phyloP scores from a whole-genome alignment of 2,888 invertebrate species.

The Nebria brevicollis region DNA sequence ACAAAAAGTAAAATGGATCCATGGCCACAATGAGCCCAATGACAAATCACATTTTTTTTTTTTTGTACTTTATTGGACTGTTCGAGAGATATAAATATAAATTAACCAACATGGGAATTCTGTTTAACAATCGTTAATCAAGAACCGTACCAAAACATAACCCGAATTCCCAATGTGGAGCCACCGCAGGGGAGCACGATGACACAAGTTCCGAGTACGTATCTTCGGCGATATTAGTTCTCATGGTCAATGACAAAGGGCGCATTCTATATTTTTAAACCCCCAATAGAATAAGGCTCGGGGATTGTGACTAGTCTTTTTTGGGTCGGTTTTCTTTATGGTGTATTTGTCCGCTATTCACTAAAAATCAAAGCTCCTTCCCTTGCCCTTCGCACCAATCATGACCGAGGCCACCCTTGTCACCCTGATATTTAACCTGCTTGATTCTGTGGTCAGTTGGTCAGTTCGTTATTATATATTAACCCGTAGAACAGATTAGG shows the following conservation, averaged over 20 bases:
- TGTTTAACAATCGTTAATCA: conserved; percentile 43
- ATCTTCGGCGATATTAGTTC: not conserved
- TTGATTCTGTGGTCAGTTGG: conserved; percentile 7
- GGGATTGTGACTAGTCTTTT: not conserved
- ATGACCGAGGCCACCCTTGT: not conserved
- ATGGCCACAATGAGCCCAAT: not conserved
- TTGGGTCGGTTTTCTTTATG: not conserved
- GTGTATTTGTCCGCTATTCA: not conserved
- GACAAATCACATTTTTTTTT: conserved; percentile 38
- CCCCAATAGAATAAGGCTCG: not conserved
- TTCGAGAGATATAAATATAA: conserved; percentile 27
- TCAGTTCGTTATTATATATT: not conserved
- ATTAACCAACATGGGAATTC: conserved; percentile 37
- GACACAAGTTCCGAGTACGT: not conserved
- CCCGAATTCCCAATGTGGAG: conserved; percentile 24
- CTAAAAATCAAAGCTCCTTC: not conserved
- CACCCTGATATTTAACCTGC: not conserved
- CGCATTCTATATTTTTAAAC: not conserved
- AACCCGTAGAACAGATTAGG: too few relatives aligned
- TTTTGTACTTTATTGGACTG: not conserved
- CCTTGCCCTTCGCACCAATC: not conserved
- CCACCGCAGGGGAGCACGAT: conserved; percentile 24
- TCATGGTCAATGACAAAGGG: not conserved
- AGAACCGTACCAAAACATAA: conserved; percentile 34
- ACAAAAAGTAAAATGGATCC: too few relatives aligned